A percentile compares a stretch with the other conserved stretches of the same genome.
Conservation (phyloP, 2,113 vertebrate species). For the Regulus satrapa region DNA sequence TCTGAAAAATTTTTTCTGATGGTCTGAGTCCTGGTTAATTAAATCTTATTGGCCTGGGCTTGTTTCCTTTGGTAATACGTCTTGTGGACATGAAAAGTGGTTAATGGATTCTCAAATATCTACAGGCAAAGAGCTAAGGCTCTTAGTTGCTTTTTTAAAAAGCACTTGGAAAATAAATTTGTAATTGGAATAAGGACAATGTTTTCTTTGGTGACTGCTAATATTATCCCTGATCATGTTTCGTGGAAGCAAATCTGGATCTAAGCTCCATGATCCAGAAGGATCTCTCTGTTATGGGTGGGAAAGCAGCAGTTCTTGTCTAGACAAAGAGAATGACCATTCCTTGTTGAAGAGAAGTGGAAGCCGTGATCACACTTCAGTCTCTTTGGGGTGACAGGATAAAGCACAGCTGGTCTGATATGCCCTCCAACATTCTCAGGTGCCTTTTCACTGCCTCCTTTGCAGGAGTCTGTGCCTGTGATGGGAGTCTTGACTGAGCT, state of each 20-base stretch:
- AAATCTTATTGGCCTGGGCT: not conserved
- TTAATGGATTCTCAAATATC: not conserved
- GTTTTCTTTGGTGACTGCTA: not conserved
- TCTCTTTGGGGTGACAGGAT: not conserved
- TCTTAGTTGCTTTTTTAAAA: not conserved
- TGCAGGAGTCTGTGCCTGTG: not conserved
- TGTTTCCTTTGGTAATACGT: not conserved
- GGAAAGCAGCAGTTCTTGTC: not conserved
- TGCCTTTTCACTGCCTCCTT: not conserved
- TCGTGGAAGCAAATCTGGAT: not conserved
- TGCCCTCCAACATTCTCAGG: not conserved
- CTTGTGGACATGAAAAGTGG: not conserved
- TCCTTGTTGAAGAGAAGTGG: not conserved
- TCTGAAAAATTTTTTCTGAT: not conserved
- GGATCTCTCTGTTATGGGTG: not conserved
- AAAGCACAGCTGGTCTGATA: not conserved
- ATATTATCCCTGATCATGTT: not conserved
- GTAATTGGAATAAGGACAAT: not conserved
- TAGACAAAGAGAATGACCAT: not conserved
- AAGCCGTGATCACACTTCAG: not conserved
- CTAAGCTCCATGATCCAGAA: not conserved
- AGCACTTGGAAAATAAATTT: not conserved
- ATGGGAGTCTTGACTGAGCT: not conserved
- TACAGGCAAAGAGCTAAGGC: no score
- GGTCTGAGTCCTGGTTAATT: not conserved